A percentile compares a stretch with the other conserved stretches of the same genome.
Conservation (phyloP, 2,113 vertebrate genomes). For the Panthera uncia region DNA sequence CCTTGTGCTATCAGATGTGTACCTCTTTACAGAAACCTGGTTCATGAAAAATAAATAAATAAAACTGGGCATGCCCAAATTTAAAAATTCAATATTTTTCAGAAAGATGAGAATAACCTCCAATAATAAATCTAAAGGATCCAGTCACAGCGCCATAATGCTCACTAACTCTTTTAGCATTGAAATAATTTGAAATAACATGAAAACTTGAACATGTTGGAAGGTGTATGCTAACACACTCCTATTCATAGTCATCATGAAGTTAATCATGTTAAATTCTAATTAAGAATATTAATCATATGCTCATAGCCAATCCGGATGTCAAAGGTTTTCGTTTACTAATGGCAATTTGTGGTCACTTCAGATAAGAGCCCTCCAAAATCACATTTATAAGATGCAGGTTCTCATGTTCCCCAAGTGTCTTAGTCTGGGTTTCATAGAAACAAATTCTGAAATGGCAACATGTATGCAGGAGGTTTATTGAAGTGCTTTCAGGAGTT, state of each 20-base stretch:
- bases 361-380: not conserved
- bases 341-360: not conserved
- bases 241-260: not conserved
- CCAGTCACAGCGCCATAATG: not conserved
- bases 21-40: not conserved
- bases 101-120: not conserved
- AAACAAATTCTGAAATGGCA: not conserved
- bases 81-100: slow-evolving; percentile 9
- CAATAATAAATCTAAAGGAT: not conserved
- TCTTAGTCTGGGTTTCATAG: not conserved
- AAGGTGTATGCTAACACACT: not conserved
- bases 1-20: not conserved
- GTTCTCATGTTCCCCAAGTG: not conserved
- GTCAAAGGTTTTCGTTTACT: not conserved
- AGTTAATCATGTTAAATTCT: not conserved
- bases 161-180: not conserved
- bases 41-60: not conserved
- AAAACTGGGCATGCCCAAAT: not conserved
- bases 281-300: not conserved
- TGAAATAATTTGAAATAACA: not conserved
- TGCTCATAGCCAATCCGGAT: not conserved
- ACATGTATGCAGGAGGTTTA: not conserved
- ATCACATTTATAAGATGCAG: not conserved
- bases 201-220: not conserved
- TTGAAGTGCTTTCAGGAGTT: not conserved